Percentiles rank a stretch among this genome's conserved stretches.
Evolutionary conservation across 2,888 invertebrate genomes (phyloP).

Genomic region (Ennomos quercinarius): DNA sequence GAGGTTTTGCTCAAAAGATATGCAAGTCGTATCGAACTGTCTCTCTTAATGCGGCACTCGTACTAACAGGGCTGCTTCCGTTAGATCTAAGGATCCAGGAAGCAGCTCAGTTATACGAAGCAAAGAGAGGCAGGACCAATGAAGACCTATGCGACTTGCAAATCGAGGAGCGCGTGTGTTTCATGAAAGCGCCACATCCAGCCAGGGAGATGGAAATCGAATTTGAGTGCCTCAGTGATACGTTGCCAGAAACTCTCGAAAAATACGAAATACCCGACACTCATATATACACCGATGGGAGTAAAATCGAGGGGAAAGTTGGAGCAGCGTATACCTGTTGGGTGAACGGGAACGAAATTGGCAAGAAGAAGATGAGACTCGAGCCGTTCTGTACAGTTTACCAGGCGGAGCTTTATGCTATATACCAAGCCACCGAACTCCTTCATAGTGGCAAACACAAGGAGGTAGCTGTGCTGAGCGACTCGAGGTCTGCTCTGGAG

Average conservation of each 20-base stretch:
- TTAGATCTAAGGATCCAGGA: conserved; percentile 14
- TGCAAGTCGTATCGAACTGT: conserved; percentile 7
- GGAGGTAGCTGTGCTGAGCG: conserved; percentile 7
- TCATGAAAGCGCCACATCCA: conserved; percentile 10
- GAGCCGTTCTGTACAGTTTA: conserved; percentile 15
- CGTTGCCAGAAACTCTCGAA: conserved; percentile 2
- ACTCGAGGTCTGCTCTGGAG: conserved; percentile 20
- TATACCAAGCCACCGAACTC: conserved; percentile 7
- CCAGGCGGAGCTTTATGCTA: conserved; percentile 24
- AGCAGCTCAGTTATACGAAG: conserved; percentile 12
- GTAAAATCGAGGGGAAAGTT: conserved; percentile 7
- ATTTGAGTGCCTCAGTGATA: background rate
- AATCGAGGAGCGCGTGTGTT: conserved; percentile 1
- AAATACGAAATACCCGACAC: conserved; percentile 1
- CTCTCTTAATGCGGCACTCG: conserved; percentile 3
- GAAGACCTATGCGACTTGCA: background rate
- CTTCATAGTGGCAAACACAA: background rate
- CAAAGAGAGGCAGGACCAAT: conserved; percentile 3
- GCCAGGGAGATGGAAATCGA: background rate
- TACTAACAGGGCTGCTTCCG: conserved; percentile 7
- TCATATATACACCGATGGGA: conserved; percentile 13
- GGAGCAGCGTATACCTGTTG: conserved; percentile 14
- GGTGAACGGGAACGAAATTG: conserved; percentile 2
- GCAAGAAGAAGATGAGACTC: conserved; percentile 5
- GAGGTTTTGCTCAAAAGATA: conserved; percentile 3